These are phyloP conservation scores for Holothuria leucospilota DNA, from an alignment of 53 echinoderm and acorn worm genomes.

Conservation along the genomic window DNA sequence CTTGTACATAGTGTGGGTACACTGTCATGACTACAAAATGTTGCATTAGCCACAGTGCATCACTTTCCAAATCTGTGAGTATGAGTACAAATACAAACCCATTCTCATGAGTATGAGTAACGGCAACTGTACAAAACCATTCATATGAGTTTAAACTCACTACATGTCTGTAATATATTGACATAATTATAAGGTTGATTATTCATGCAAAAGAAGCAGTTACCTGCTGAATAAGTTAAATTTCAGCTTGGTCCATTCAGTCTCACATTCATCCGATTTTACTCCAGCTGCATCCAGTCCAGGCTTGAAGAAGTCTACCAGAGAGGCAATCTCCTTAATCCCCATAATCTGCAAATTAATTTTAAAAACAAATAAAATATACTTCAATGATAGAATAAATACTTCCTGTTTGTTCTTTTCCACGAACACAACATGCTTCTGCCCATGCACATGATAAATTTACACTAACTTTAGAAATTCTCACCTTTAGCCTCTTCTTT, in stretches of 20 bases:
- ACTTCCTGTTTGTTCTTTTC: too few species aligned
- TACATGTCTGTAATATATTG: too few species aligned
- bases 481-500: not conserved
- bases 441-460: not conserved
- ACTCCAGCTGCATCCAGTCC: slow-evolving; percentile 7
- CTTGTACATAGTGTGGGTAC: not conserved
- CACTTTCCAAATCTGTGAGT: not conserved
- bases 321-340: not conserved
- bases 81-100: not conserved
- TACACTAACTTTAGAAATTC: not conserved
- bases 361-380: slow-evolving; percentile 10
- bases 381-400: not conserved
- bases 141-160: too few species aligned
- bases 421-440: too few species aligned
- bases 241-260: slow-evolving; percentile 6
- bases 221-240: not conserved
- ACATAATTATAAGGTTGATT: too few species aligned
- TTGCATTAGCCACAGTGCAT: not conserved
- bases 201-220: not conserved
- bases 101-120: too few species aligned
- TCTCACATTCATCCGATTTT: not conserved
- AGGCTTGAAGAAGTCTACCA: slow-evolving; percentile 12
- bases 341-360: slow-evolving; percentile 11
- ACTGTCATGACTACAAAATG: not conserved
- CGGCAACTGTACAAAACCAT: too few species aligned